Evolutionary conservation across 2,888 invertebrate species (phyloP).

Genomic region (Tetragonisca angustula): DNA sequence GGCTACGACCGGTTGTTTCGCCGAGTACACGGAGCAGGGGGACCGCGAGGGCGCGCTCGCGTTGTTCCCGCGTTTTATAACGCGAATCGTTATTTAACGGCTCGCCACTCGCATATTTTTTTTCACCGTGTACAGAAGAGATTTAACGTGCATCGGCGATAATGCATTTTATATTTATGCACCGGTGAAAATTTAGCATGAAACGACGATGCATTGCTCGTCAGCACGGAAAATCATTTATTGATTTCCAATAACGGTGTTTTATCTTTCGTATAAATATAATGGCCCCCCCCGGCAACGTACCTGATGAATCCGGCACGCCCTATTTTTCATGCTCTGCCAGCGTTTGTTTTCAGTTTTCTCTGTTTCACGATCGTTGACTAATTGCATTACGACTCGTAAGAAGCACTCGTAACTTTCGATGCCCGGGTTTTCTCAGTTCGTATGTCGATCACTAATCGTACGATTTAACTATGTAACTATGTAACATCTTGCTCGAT

Average conservation of each 20-base stretch:
- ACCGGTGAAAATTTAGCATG: constrained; percentile 52
- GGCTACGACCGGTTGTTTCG: neutral
- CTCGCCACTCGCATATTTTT: constrained; percentile 32
- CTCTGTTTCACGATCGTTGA: neutral
- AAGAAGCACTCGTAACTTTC: no score
- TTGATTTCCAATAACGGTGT: constrained; percentile 60
- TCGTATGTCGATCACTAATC: no score
- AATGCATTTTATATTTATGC: constrained; percentile 62
- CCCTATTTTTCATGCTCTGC: constrained; percentile 5
- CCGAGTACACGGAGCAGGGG: neutral
- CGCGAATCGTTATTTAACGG: constrained; percentile 52
- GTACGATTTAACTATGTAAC: neutral
- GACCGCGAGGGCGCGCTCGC: constrained; percentile 4
- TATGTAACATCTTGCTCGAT: no score
- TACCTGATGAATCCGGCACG: constrained; percentile 29
- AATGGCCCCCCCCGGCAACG: constrained; percentile 30
- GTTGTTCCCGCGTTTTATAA: constrained; percentile 7
- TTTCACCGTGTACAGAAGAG: constrained; percentile 28
- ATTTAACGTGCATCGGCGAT: constrained; percentile 47
- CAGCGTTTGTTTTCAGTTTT: neutral
- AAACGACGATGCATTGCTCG: constrained; percentile 46
- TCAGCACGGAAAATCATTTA: constrained; percentile 60
- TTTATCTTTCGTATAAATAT: constrained; percentile 60
- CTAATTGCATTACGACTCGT: neutral
- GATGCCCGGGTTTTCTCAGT: no score